A percentile compares a stretch with the other conserved stretches of the same genome.
Evolutionary conservation across 2,797 vertebrate species (phyloP).

Genomic region (Gambelia wislizenii): DNA sequence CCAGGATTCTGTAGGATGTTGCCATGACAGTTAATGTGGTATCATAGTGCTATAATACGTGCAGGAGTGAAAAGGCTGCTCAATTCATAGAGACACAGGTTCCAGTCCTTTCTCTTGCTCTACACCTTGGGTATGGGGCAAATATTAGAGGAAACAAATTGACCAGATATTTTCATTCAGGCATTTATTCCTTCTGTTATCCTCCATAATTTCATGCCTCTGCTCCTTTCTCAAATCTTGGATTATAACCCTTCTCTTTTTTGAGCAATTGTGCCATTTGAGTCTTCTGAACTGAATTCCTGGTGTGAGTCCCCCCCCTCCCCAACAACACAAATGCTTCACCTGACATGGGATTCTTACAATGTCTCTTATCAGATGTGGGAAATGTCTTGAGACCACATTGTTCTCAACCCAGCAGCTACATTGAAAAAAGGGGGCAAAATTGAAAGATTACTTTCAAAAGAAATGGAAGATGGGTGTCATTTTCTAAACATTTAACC

Average conservation of each 20-base stretch:
- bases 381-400: constrained; percentile 37
- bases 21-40: no score
- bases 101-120: no score
- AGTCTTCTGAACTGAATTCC: background rate
- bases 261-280: background rate
- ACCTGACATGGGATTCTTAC: constrained; percentile 42
- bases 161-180: no score
- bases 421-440: constrained; percentile 25
- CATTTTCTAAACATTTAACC: constrained; percentile 60
- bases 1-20: no score
- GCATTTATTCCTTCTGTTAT: no score
- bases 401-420: constrained; percentile 51
- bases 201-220: background rate
- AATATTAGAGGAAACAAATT: no score
- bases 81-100: no score
- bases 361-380: constrained; percentile 44
- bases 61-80: no score
- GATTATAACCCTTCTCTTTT: background rate
- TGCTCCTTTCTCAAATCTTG: background rate
- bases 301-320: background rate
- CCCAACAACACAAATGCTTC: background rate
- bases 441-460: constrained; percentile 47
- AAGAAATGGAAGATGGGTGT: constrained; percentile 34
- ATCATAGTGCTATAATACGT: no score
- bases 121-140: no score